A percentile compares a stretch with the other conserved stretches of the same genome.
Conservation (phyloP, 2,113 vertebrate species). For the Cervus canadensis region DNA sequence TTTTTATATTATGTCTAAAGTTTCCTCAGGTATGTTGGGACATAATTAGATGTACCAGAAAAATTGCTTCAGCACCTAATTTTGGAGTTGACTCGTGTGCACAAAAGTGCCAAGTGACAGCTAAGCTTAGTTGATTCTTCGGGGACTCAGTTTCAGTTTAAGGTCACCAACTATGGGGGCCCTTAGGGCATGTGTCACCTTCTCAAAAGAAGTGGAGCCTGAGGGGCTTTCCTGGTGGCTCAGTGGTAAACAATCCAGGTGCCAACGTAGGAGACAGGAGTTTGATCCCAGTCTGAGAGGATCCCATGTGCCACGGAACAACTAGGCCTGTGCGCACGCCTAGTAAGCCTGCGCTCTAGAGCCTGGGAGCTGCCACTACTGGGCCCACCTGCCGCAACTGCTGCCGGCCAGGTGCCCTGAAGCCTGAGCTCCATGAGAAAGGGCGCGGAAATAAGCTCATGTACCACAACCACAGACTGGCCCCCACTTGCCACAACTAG, state of each 20-base stretch:
- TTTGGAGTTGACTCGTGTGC: neutral
- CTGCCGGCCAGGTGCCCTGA: neutral
- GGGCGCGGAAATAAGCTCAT: accelerated
- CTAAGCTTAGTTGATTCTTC: neutral
- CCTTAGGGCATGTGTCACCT: neutral
- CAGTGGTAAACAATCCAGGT: neutral
- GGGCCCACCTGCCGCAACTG: neutral
- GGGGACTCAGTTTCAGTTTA: neutral
- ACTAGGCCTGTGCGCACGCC: accelerated
- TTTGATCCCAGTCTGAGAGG: neutral
- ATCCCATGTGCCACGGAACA: neutral
- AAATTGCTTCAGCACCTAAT: neutral
- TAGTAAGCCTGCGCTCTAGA: neutral
- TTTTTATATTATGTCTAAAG: neutral
- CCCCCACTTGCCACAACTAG: neutral
- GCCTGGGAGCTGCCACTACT: neutral
- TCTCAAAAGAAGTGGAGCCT: neutral
- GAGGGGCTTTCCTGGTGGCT: neutral
- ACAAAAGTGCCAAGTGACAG: neutral
- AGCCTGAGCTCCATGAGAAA: neutral
- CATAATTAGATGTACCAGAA: neutral
- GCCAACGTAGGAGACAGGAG: neutral
- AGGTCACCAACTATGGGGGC: neutral
- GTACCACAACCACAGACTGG: neutral
- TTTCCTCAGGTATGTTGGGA: neutral